Percentiles rank a stretch among this genome's conserved stretches.
Evolutionary conservation across 2,797 vertebrate genomes (phyloP).

Genomic region (Thaleichthys pacificus): DNA sequence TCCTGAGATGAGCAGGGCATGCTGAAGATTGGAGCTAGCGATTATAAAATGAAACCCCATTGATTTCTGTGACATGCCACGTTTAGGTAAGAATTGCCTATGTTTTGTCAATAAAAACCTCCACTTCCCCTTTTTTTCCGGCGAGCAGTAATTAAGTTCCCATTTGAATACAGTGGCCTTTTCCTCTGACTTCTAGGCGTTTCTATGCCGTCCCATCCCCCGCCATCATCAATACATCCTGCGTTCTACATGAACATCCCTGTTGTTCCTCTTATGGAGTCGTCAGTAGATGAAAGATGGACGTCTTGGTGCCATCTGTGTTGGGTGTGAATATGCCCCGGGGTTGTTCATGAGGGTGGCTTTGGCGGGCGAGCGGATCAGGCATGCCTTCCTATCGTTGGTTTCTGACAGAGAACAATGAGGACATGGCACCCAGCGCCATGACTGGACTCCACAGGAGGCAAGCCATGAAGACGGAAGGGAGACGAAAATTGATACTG

Average conservation of each 20-base stretch:
- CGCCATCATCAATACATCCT: constrained; percentile 1
- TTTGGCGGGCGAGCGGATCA: not conserved
- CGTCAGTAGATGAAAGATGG: too few species aligned
- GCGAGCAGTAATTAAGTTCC: constrained; percentile 26
- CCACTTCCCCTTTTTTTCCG: constrained; percentile 16
- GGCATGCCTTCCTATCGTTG: not conserved
- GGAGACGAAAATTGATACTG: not conserved
- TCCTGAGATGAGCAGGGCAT: constrained; percentile 5
- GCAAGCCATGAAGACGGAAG: not conserved
- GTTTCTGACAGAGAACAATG: not conserved
- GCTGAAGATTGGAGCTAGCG: not conserved
- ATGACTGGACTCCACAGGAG: not conserved
- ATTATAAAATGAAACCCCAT: constrained; percentile 29
- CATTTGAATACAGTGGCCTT: constrained; percentile 33
- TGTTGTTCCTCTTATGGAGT: too few species aligned
- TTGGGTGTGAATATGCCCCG: too few species aligned
- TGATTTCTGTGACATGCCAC: constrained; percentile 21
- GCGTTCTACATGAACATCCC: too few species aligned
- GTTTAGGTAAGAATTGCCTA: constrained; percentile 31
- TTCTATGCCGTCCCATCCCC: constrained; percentile 4
- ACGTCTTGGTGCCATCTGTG: too few species aligned
- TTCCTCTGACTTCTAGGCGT: constrained; percentile 6
- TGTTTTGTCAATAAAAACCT: constrained; percentile 33
- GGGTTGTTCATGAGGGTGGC: not conserved
- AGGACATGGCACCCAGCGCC: not conserved